Evolutionary conservation across 30 jellyfish, hydroid and myxozoan species (phyloP).

Genomic region (Aurelia sp.): DNA sequence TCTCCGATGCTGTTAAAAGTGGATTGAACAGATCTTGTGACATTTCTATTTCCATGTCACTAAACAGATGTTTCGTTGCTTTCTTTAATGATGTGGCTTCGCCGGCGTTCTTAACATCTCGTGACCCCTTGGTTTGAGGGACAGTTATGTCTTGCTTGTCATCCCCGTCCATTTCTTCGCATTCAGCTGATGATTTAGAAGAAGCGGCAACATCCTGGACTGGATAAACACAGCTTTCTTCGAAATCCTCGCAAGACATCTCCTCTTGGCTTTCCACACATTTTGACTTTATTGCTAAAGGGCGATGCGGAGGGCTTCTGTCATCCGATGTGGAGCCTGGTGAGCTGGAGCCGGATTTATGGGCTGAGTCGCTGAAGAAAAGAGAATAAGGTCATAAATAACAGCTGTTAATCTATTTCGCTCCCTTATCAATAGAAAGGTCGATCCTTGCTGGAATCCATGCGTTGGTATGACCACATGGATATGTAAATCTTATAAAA

Average conservation of each 20-base stretch:
- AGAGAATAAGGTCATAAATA: neutral
- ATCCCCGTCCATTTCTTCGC: neutral
- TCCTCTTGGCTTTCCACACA: neutral
- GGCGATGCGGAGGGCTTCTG: constrained; percentile 2
- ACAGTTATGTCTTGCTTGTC: neutral
- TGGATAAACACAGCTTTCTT: constrained; percentile 31
- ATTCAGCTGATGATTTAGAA: neutral
- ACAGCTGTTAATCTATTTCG: neutral
- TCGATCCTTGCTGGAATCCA: no score
- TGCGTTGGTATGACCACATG: no score
- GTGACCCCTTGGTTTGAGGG: no score
- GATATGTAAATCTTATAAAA: no score
- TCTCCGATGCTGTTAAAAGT: constrained; percentile 15
- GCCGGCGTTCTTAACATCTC: no score
- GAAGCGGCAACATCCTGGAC: neutral
- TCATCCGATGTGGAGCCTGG: neutral
- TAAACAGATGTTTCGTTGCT: neutral
- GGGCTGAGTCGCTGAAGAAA: constrained; percentile 12
- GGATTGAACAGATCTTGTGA: constrained; percentile 55
- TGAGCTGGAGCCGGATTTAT: constrained; percentile 1
- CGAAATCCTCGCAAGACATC: neutral
- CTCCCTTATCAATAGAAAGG: no score
- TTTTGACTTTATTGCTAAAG: neutral
- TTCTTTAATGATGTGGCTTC: neutral
- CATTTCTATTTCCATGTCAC: constrained; percentile 50